These are phyloP conservation scores for Arion vulgaris DNA, from an alignment of 1,140 invertebrate species.

Conservation along the genomic window DNA sequence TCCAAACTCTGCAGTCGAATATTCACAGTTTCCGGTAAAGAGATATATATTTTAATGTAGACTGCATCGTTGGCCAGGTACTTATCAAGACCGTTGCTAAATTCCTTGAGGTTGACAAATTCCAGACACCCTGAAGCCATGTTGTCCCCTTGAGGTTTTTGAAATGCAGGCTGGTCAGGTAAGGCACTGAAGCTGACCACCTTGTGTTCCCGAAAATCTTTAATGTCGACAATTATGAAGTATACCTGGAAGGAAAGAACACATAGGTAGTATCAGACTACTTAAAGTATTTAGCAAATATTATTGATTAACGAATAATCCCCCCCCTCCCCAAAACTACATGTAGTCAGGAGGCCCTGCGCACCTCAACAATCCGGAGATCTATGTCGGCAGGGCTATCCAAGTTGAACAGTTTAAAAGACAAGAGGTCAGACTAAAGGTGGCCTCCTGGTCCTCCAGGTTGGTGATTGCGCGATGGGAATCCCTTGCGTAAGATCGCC, in stretches of 20 bases:
- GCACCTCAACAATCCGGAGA: too few species aligned
- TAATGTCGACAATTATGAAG: constrained; percentile 33
- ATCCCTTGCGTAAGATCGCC: too few species aligned
- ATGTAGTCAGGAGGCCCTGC: too few species aligned
- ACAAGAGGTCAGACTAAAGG: too few species aligned
- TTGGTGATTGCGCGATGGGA: too few species aligned
- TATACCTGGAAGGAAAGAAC: constrained; percentile 3
- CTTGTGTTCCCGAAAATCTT: constrained; percentile 29
- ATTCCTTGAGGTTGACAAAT: background rate
- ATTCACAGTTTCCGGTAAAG: background rate
- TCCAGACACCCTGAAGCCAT: constrained; percentile 7
- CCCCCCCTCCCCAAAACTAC: background rate
- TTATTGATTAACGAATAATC: background rate
- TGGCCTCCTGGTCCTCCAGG: too few species aligned
- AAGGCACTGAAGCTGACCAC: constrained; percentile 19
- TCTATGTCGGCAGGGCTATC: too few species aligned
- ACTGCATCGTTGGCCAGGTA: background rate
- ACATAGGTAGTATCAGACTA: too few species aligned
- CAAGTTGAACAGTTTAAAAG: too few species aligned
- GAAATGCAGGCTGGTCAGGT: constrained; percentile 11
- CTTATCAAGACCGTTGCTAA: background rate
- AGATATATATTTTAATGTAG: background rate
- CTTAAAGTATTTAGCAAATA: too few species aligned
- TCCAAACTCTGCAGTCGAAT: background rate
- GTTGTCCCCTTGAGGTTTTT: background rate